These are phyloP conservation scores for Ophioninae sp. DNA, from an alignment of 2,888 invertebrate species.

Conservation along the genomic window DNA sequence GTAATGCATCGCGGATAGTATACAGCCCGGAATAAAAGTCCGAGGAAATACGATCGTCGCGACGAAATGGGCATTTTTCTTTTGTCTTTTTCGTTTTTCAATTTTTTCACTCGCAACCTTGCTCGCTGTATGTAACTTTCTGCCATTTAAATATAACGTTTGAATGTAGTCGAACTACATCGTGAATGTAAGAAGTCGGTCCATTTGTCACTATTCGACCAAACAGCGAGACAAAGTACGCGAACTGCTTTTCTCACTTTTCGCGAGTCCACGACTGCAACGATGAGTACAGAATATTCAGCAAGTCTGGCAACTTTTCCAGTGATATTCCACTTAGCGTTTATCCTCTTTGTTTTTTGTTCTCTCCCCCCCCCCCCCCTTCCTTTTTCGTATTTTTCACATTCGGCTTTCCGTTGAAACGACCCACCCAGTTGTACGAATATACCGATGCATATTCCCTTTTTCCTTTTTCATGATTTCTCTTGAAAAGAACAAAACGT, in stretches of 20 bases:
- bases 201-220: slow-evolving; percentile 59
- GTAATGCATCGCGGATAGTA: slow-evolving; percentile 18
- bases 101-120: neutral
- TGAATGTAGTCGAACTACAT: slow-evolving; percentile 25
- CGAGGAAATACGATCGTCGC: slow-evolving; percentile 18
- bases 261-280: slow-evolving; percentile 26
- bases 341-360: slow-evolving; percentile 23
- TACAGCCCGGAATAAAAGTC: slow-evolving; percentile 32
- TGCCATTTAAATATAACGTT: neutral
- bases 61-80: slow-evolving; percentile 1
- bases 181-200: slow-evolving; percentile 29
- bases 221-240: slow-evolving; percentile 59
- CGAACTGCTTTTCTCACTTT: slow-evolving; percentile 45
- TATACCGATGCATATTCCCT: slow-evolving; percentile 4
- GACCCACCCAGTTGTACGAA: slow-evolving; percentile 20
- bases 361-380: neutral
- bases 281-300: slow-evolving; percentile 39
- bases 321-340: slow-evolving; percentile 55
- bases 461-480: neutral
- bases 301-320: slow-evolving; percentile 46
- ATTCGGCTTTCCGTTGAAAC: slow-evolving; percentile 46
- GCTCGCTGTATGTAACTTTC: neutral
- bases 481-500: neutral
- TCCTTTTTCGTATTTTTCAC: slow-evolving; percentile 9
- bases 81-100: neutral